phyloP scores from a whole-genome alignment of 2,113 vertebrate genomes.

The Halichoeres trimaculatus region DNA sequence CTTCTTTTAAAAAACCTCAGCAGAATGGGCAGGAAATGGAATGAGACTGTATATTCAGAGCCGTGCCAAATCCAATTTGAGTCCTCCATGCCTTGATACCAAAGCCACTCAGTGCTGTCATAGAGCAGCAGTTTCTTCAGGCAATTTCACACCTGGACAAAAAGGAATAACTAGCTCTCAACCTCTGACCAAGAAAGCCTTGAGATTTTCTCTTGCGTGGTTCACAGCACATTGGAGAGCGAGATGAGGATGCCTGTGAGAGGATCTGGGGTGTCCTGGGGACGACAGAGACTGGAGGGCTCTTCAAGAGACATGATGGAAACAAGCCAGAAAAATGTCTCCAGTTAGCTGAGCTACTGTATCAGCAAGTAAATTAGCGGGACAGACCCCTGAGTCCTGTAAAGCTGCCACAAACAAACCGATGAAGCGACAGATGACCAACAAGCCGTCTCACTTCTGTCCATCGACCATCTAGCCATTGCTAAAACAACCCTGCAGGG shows the following conservation, averaged over 20 bases:
- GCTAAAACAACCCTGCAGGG: conserved; percentile 36
- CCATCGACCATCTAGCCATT: conserved; percentile 17
- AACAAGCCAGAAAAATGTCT: not conserved
- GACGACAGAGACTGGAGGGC: not conserved
- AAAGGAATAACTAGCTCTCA: conserved; percentile 20
- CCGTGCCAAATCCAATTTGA: conserved; percentile 39
- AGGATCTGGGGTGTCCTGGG: conserved; percentile 8
- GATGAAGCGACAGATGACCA: conserved; percentile 23
- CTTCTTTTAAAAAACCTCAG: conserved; percentile 11
- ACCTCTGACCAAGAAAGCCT: conserved; percentile 35
- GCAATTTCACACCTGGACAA: conserved; percentile 63
- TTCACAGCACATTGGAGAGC: not conserved
- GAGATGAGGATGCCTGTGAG: not conserved
- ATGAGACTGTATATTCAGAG: conserved; percentile 23
- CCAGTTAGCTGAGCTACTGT: conserved; percentile 6
- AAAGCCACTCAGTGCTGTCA: conserved; percentile 10
- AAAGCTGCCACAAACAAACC: conserved; percentile 29
- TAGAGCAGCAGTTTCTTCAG: conserved; percentile 29
- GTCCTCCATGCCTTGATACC: conserved; percentile 14
- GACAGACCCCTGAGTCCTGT: conserved; percentile 19
- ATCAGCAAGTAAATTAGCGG: conserved; percentile 15
- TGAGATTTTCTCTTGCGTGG: conserved; percentile 23
- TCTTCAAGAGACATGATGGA: not conserved
- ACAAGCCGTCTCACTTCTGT: conserved; percentile 22
- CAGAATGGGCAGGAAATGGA: not conserved